Base-by-base conservation (phyloP, 2,888 invertebrate species). In the Pseudolycoriella hygida region DNA sequence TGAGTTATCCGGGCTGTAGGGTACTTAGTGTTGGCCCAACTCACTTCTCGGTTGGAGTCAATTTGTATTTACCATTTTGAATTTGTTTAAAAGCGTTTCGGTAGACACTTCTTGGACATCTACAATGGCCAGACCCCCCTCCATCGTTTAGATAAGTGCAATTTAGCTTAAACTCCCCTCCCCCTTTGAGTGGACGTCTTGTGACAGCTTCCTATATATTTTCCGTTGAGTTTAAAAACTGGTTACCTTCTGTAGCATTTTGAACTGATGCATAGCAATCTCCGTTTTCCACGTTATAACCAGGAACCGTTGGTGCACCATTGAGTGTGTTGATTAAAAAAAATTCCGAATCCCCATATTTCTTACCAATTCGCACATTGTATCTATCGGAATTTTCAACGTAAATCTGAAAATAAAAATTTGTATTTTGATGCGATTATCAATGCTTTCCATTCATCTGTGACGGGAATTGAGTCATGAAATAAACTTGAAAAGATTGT, bases 311-410 rank as follows among this genome's bases (percentile, higher is more conserved):
- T 0, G 68, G 64, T 1, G 66, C 60, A 0, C 77, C 76, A 32
- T 70, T 62, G 51, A 72, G 76, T 48, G 66, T 67, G 51, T 77
- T 70, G 2, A 80, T 73, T 42, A 71, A 64, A 58, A 79, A 80
- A 58, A 77, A 80, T 41, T 69, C 62, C 15, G 67, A 56, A 53
- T 73, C 61, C 0, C 73, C 74, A 64, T 73, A 69, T 34, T 68
- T 61, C 0, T 66, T 60, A 0, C 80, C 80, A 2, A 77, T 71
- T 53, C 67, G 71, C 2, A 79, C 77, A 0, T 77, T 79, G 37
- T 76, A 67, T 10, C 70, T 67, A 53, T 79, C 76, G 1, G 62
- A 66, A 50, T 74, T 76, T 50, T 77, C 66, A 0, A 62, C 57
- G 54, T 80, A 80, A 32, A 80, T 67, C 80, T 80, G 8, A 6